Evolutionary conservation across 2,113 vertebrate genomes (phyloP), one percentile per base, ranked within the genome.

Genomic region (Formicarius rufipectus): DNA sequence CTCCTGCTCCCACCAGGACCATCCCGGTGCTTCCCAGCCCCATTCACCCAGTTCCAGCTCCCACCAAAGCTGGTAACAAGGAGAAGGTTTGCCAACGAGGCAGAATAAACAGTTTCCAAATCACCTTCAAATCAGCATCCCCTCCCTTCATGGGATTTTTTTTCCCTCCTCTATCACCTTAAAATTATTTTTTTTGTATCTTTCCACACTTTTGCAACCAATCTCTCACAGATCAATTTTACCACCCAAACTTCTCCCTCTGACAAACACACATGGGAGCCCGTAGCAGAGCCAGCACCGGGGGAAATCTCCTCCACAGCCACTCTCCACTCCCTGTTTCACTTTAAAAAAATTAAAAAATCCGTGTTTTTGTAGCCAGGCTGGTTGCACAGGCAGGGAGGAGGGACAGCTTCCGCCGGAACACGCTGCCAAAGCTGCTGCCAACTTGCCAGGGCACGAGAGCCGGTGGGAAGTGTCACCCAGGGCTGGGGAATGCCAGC

Each of bases 131-230:
- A 64, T 2, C 6, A 6, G 8, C 24, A 12, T 20, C 45, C 45
- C n/a, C 21, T 13, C 4, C 5, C n/a, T n/a, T n/a, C 6, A 3
- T 0, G 0, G 31, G 19, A 49, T 27, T 45, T 37, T 71, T 31
- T 15, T 14, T n/a, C n/a, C 31, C 50, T 22, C 30, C 23, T 71
- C 18, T 33, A 52, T 1, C 28, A 27, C 35, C 31, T 75, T 59
- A 10, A 63, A 22, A 59, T 18, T 8, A 3, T 23, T 31, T 27
- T 66, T 66, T 23, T 33, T 8, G 2, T 30, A 19, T 44, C n/a
- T 90, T 42, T 7, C 59, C 66, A 7, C 0, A 1, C 3, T 14
- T 76, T 25, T 14, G 16, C 62, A 75, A 53, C 8, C 2, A 24
- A 49, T 3, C 33, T 27, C 23, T 58, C 37, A 4, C 1, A 4